Percentiles rank a stretch among this genome's conserved stretches.
Evolutionary conservation across 2,888 invertebrate genomes (phyloP).

Genomic region (Dugesia japonica): DNA sequence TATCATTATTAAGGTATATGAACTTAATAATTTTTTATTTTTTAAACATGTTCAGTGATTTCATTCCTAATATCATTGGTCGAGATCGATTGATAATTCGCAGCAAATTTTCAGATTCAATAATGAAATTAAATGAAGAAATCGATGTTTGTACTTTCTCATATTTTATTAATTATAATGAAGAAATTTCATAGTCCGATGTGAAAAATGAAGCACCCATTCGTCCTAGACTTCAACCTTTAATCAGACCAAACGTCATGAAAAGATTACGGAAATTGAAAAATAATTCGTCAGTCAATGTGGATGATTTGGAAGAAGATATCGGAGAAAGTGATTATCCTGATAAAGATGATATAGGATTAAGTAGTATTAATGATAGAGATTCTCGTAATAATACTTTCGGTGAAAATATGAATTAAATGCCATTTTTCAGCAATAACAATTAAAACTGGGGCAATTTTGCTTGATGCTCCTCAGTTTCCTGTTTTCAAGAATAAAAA

Average conservation of each 20-base stretch:
- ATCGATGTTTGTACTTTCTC: neutral
- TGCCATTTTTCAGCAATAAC: conserved; percentile 37
- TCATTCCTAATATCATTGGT: neutral
- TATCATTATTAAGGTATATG: no score
- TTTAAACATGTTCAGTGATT: neutral
- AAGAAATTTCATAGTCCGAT: neutral
- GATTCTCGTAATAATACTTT: neutral
- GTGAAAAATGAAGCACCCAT: neutral
- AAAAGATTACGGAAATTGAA: neutral
- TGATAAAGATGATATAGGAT: neutral
- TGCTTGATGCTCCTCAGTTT: conserved; percentile 46
- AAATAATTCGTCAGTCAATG: neutral
- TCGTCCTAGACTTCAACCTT: neutral
- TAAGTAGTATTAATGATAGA: neutral
- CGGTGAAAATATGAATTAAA: neutral
- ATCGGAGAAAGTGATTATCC: neutral
- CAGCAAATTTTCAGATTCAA: neutral
- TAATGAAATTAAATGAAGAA: neutral
- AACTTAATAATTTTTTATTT: no score
- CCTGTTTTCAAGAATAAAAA: conserved; percentile 43
- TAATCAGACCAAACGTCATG: neutral
- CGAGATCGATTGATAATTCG: neutral
- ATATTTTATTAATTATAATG: neutral
- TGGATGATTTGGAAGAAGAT: neutral
- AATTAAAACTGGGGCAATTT: conserved; percentile 45